Evolutionary conservation across 2,888 invertebrate genomes (phyloP).

Genomic region (Papilio elwesi): DNA sequence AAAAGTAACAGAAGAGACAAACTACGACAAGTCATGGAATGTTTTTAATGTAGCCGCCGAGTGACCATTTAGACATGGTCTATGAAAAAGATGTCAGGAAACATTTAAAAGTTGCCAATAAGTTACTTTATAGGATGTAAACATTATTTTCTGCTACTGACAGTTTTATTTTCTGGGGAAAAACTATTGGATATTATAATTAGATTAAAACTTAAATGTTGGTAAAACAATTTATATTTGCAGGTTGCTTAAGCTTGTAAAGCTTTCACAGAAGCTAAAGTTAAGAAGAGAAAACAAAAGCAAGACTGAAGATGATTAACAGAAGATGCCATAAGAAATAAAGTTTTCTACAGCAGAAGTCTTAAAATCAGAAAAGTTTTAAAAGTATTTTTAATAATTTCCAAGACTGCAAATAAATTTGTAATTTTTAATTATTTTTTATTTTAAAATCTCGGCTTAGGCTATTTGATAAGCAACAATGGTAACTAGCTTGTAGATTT

Average conservation of each 20-base stretch:
- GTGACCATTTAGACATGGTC: not conserved
- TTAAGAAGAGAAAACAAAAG: constrained; percentile 64
- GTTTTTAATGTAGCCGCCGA: not conserved
- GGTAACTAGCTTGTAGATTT: not conserved
- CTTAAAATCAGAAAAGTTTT: not conserved
- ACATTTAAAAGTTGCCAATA: not conserved
- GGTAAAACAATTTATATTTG: constrained; percentile 49
- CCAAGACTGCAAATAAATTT: constrained; percentile 32
- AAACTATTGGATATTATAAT: too few species aligned
- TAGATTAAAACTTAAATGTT: not conserved
- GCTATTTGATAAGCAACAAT: not conserved
- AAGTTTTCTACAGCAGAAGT: not conserved
- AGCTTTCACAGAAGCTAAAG: constrained; percentile 75
- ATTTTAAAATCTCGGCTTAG: not conserved
- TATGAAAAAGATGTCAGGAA: not conserved
- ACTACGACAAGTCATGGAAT: not conserved
- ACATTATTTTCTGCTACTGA: too few species aligned
- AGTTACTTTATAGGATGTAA: not conserved
- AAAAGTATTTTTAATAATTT: constrained; percentile 9
- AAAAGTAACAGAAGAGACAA: not conserved
- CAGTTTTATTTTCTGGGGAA: too few species aligned
- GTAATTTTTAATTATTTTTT: not conserved
- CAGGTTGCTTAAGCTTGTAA: constrained; percentile 77
- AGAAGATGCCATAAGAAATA: constrained; percentile 2
- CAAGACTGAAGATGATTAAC: constrained; percentile 41